Percentiles rank a stretch among this genome's conserved stretches.
Conservation (phyloP, 2,113 vertebrate species). For the Paratilapia polleni region DNA sequence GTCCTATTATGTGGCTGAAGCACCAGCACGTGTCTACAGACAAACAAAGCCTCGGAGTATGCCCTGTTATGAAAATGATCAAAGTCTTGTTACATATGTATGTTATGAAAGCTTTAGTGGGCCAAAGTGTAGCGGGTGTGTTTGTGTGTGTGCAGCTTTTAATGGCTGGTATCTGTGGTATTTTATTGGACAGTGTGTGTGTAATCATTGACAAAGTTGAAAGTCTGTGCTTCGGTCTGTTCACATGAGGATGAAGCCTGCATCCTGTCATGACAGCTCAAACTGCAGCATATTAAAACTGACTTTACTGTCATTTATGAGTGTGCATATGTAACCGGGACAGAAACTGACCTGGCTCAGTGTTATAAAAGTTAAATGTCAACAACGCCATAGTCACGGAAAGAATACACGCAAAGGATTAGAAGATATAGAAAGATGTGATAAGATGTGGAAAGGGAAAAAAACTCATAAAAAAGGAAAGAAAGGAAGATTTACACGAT, state of each 20-base stretch:
- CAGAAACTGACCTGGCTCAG: not conserved
- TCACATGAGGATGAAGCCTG: not conserved
- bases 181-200: slow-evolving; percentile 8
- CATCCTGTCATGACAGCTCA: not conserved
- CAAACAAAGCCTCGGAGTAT: not conserved
- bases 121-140: slow-evolving; percentile 24
- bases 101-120: not conserved
- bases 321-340: not conserved
- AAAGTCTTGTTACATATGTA: not conserved
- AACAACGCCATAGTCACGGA: accelerated
- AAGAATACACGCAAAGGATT: not conserved
- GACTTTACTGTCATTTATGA: not conserved
- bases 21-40: not conserved
- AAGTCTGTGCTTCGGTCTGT: not conserved
- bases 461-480: not conserved
- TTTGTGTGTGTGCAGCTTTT: not conserved
- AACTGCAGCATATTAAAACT: not conserved
- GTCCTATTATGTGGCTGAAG: not conserved
- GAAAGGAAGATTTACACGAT: no score
- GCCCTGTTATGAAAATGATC: not conserved
- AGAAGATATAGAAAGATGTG: not conserved
- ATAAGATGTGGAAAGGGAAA: not conserved
- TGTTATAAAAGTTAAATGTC: not conserved
- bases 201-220: slow-evolving; percentile 62
- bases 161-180: not conserved